These are phyloP conservation scores for Tinamus guttatus DNA, from an alignment of 2,113 vertebrate species.

Conservation along the genomic window DNA sequence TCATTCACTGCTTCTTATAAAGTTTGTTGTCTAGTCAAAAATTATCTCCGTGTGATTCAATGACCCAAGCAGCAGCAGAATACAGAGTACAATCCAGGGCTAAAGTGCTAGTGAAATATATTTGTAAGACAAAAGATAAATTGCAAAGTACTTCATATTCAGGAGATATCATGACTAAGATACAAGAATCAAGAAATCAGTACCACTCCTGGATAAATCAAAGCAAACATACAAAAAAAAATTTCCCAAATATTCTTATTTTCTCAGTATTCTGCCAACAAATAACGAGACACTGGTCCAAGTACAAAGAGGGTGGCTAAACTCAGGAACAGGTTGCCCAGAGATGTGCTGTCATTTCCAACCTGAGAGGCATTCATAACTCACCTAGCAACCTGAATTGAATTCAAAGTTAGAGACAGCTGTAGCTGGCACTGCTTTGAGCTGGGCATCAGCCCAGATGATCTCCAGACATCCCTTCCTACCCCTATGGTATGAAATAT, in stretches of 20 bases:
- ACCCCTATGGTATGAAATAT: not conserved
- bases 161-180: not conserved
- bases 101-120: not conserved
- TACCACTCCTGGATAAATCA: accelerated
- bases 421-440: not conserved
- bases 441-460: not conserved
- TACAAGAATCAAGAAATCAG: not conserved
- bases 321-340: not conserved
- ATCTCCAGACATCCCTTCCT: not conserved
- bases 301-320: not conserved
- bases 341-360: not conserved
- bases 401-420: not conserved
- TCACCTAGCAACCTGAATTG: not conserved
- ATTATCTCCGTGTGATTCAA: not conserved
- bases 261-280: not conserved
- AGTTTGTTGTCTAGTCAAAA: not conserved
- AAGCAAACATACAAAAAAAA: not conserved
- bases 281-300: not conserved
- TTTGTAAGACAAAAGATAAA: not conserved
- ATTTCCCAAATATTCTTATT: accelerated
- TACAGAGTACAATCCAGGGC: not conserved
- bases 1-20: not conserved
- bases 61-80: not conserved
- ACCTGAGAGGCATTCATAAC: not conserved
- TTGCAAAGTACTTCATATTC: not conserved